Evolutionary conservation across 1,140 invertebrate species (phyloP).

Genomic region (Camponotus vicinus): DNA sequence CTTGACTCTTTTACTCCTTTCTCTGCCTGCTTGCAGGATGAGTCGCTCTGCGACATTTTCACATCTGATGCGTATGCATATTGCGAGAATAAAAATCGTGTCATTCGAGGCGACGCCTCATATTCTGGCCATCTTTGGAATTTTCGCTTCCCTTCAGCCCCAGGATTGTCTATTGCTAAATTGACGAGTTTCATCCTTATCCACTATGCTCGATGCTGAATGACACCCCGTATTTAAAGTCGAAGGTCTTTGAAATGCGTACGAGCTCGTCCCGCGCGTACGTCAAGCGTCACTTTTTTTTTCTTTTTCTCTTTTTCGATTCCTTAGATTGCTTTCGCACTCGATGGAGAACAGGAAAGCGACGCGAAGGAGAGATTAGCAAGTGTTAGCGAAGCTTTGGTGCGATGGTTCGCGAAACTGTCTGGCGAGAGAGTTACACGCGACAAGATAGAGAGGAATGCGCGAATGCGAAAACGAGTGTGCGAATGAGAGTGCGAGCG

Average conservation of each 20-base stretch:
- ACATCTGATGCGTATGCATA: neutral
- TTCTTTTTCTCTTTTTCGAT: slow-evolving; percentile 38
- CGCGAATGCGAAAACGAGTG: slow-evolving; percentile 57
- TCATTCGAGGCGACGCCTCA: slow-evolving; percentile 18
- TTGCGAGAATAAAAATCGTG: slow-evolving; percentile 25
- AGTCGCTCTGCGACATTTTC: slow-evolving; percentile 25
- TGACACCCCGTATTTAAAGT: neutral
- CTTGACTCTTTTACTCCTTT: slow-evolving; percentile 20
- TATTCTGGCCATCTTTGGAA: slow-evolving; percentile 58
- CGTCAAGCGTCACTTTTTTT: slow-evolving; percentile 22
- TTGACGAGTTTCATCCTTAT: slow-evolving; percentile 15
- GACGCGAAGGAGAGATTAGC: slow-evolving; percentile 61
- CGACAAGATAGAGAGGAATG: slow-evolving; percentile 36
- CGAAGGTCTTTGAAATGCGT: slow-evolving; percentile 3
- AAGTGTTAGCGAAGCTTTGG: slow-evolving; percentile 31
- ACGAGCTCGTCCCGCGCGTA: slow-evolving; percentile 33
- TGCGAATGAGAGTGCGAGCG: slow-evolving; percentile 22
- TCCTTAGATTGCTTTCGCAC: slow-evolving; percentile 54
- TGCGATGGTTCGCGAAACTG: slow-evolving; percentile 9
- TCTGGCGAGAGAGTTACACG: slow-evolving; percentile 27
- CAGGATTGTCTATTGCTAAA: slow-evolving; percentile 20
- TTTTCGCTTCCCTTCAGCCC: slow-evolving; percentile 51
- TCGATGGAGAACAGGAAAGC: slow-evolving; percentile 63
- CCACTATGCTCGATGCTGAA: neutral
- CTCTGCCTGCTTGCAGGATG: neutral